Evolutionary conservation across 2,113 vertebrate genomes (phyloP).

Genomic region (Odocoileus hemionus): DNA sequence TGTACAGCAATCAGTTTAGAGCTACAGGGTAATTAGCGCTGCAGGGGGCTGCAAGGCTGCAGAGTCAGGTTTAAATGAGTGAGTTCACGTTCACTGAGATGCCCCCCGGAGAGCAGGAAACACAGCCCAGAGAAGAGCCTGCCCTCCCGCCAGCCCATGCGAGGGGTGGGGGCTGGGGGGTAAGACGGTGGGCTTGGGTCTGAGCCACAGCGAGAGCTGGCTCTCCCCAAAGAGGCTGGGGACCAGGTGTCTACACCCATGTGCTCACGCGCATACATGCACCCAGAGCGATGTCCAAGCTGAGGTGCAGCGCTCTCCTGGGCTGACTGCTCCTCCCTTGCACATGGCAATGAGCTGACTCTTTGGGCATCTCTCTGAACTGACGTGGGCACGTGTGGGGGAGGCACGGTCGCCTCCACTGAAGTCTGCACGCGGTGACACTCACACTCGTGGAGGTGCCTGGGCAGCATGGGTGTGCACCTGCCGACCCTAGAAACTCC

Average conservation of each 20-base stretch:
- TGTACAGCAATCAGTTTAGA: slow-evolving; percentile 85
- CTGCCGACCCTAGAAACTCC: neutral
- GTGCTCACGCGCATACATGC: accelerated
- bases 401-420: accelerated
- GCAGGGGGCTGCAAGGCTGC: slow-evolving; percentile 77
- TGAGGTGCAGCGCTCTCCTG: neutral
- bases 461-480: accelerated
- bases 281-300: too few species aligned
- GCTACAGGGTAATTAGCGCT: slow-evolving; percentile 84
- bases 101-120: slow-evolving; percentile 65
- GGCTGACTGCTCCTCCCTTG: neutral
- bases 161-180: neutral
- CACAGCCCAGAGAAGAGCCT: neutral
- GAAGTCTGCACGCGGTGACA: accelerated
- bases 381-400: accelerated
- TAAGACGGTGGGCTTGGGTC: neutral
- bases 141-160: neutral
- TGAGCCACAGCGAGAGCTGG: neutral
- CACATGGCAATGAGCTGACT: neutral
- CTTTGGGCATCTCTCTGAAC: neutral
- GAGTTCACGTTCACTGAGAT: slow-evolving; percentile 81
- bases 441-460: accelerated
- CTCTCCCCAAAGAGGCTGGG: accelerated
- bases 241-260: neutral
- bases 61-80: slow-evolving; percentile 83